These are phyloP conservation scores for Phocides pigmalion DNA, from an alignment of 1,140 invertebrate species.

Conservation along the genomic window DNA sequence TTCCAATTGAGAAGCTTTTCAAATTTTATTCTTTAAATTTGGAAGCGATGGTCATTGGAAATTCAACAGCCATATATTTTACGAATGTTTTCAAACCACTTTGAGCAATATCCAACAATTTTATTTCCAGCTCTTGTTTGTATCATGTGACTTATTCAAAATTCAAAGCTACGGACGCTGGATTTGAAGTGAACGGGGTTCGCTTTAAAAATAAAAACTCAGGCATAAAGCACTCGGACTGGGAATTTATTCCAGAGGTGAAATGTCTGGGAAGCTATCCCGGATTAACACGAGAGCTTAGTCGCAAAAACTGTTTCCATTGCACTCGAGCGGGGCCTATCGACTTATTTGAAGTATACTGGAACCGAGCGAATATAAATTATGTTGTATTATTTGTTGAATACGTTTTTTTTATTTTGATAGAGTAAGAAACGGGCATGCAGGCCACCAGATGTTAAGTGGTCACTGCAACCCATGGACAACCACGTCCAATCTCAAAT, in stretches of 20 bases:
- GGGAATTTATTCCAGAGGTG: conserved; percentile 19
- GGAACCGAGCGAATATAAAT: background rate
- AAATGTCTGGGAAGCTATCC: conserved; percentile 18
- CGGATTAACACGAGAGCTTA: conserved; percentile 12
- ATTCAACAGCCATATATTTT: too few species aligned
- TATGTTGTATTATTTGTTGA: background rate
- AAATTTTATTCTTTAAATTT: too few species aligned
- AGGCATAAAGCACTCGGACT: background rate
- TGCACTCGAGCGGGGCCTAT: conserved; percentile 8
- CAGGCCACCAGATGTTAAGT: too few species aligned
- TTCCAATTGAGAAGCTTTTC: too few species aligned
- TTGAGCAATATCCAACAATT: too few species aligned
- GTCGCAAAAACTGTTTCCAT: conserved; percentile 25
- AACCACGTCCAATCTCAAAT: too few species aligned
- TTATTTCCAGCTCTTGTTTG: too few species aligned
- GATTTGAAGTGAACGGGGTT: conserved; percentile 9
- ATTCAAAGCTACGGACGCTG: background rate
- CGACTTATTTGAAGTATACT: conserved; percentile 18
- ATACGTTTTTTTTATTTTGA: background rate
- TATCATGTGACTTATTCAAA: background rate
- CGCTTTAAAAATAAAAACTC: conserved; percentile 27
- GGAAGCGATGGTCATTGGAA: too few species aligned
- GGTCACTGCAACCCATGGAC: too few species aligned
- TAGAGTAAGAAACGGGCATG: too few species aligned
- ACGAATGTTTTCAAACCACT: too few species aligned